Evolutionary conservation across 2,797 vertebrate genomes (phyloP).

Genomic region (Microtus californicus): DNA sequence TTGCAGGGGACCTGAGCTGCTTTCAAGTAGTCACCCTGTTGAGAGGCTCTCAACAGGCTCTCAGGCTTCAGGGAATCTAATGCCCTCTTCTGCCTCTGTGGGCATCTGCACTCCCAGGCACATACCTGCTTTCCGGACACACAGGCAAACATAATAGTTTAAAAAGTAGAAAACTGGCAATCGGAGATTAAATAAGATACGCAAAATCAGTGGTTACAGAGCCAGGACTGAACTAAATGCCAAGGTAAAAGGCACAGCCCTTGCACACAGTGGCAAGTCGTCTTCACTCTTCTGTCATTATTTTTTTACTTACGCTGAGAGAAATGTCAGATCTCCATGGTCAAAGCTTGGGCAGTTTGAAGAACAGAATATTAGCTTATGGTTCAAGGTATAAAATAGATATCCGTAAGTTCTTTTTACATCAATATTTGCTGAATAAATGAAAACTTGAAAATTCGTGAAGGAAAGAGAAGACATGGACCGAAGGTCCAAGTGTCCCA

Average conservation of each 20-base stretch:
- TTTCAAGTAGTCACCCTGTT: neutral
- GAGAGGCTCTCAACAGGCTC: neutral
- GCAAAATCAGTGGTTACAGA: neutral
- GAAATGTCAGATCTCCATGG: neutral
- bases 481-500: neutral
- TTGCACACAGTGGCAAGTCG: neutral
- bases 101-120: neutral
- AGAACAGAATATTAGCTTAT: neutral
- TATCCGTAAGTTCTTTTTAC: neutral
- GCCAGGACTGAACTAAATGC: neutral
- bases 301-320: neutral
- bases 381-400: neutral
- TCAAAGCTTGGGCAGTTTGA: neutral
- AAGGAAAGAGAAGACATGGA: neutral
- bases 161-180: neutral
- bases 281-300: neutral
- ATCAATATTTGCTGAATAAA: neutral
- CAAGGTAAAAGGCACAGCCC: neutral
- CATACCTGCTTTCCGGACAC: neutral
- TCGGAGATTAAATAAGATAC: neutral
- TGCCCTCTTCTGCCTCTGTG: neutral
- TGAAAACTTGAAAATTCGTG: neutral
- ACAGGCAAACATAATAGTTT: neutral
- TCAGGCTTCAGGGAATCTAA: neutral
- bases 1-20: neutral